phyloP scores from a whole-genome alignment of 2,113 vertebrate genomes.

The Prinia subflava region DNA sequence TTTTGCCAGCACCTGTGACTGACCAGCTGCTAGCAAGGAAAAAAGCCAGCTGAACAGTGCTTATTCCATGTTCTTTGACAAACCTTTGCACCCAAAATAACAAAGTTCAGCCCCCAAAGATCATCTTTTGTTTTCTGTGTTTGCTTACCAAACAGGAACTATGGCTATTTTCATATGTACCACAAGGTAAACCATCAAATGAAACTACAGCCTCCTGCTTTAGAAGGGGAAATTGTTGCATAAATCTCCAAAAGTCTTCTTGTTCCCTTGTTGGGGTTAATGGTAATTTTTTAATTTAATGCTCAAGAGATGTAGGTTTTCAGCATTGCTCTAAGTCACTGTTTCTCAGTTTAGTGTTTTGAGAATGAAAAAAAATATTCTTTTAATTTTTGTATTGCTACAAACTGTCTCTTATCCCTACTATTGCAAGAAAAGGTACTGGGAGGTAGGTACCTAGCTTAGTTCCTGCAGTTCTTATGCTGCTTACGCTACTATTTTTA shows the following conservation, averaged over 20 bases:
- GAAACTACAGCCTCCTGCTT: neutral
- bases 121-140: neutral
- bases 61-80: constrained; percentile 13
- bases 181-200: neutral
- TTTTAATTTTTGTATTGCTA: neutral
- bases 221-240: neutral
- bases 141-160: neutral
- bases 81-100: neutral
- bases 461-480: neutral
- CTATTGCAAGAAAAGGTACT: rapidly evolving
- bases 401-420: neutral
- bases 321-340: neutral
- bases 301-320: neutral
- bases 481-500: neutral
- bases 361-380: neutral
- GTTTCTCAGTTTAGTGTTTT: neutral
- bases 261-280: neutral
- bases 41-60: neutral
- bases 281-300: neutral
- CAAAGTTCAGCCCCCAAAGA: neutral
- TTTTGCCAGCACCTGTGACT: constrained; percentile 61
- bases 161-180: neutral
- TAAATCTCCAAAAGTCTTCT: neutral
- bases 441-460: neutral
- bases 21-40: constrained; percentile 47